A percentile compares a stretch with the other conserved stretches of the same genome.
phyloP scores from a whole-genome alignment of 2,888 invertebrate genomes.

The Hesperia comma region DNA sequence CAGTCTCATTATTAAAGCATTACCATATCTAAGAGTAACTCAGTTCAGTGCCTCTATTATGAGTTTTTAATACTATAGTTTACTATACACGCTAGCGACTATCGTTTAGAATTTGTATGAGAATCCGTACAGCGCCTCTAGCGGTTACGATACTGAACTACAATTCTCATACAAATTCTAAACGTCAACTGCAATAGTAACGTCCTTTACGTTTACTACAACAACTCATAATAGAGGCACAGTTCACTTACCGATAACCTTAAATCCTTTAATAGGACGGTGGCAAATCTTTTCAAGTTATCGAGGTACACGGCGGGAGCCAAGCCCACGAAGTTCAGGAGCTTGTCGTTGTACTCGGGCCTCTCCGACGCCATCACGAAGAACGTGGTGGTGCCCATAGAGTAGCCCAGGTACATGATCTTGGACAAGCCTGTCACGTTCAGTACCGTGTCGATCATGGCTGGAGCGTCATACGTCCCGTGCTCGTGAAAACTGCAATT shows the following conservation, averaged over 20 bases:
- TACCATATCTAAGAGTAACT: no score
- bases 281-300: slow-evolving; percentile 54
- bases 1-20: no score
- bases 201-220: no score
- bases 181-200: no score
- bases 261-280: slow-evolving; percentile 54
- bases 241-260: slow-evolving; percentile 58
- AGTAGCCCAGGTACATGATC: slow-evolving; percentile 84
- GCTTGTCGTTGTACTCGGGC: slow-evolving; percentile 82
- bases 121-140: no score
- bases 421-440: slow-evolving; percentile 67
- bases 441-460: slow-evolving; percentile 80
- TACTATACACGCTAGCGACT: no score
- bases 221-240: no score
- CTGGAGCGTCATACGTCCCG: slow-evolving; percentile 83
- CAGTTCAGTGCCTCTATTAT: no score
- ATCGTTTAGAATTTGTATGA: no score
- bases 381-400: slow-evolving; percentile 83
- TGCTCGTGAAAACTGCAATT: slow-evolving; percentile 82
- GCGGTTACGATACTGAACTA: no score
- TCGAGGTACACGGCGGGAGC: slow-evolving; percentile 81
- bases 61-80: no score
- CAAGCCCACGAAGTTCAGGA: slow-evolving; percentile 77
- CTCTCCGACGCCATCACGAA: slow-evolving; percentile 81
- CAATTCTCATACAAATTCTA: no score